Evolutionary conservation across 2,113 vertebrate genomes (phyloP).

Genomic region (Cyanistes caeruleus): DNA sequence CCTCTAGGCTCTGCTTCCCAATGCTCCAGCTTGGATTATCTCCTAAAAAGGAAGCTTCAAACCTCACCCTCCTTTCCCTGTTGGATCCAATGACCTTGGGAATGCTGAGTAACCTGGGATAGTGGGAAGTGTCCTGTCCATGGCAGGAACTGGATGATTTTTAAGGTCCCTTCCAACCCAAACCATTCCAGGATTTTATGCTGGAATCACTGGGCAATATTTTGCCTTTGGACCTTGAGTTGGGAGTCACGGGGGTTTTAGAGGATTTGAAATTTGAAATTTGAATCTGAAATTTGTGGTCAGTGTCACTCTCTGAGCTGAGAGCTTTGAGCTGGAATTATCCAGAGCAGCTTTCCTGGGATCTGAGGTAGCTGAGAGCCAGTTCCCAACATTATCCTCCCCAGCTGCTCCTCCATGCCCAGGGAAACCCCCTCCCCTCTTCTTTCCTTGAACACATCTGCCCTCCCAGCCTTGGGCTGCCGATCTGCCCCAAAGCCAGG

Average conservation of each 20-base stretch:
- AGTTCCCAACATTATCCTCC: not conserved
- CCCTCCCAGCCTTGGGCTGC: not conserved
- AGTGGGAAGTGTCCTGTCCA: not conserved
- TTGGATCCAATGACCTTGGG: not conserved
- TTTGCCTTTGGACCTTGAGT: not conserved
- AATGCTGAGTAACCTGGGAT: not conserved
- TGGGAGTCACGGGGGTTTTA: not conserved
- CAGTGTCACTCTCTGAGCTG: not conserved
- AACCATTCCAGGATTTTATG: not conserved
- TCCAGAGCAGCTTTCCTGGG: not conserved
- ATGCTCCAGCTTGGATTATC: not conserved
- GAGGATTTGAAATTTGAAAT: not conserved
- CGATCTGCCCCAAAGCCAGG: rapidly evolving
- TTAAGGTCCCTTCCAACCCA: not conserved
- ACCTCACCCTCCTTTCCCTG: not conserved
- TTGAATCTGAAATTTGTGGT: not conserved
- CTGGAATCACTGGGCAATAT: not conserved
- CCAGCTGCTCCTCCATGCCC: not conserved
- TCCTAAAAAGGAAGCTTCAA: not conserved
- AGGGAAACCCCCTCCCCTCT: not conserved
- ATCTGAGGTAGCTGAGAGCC: not conserved
- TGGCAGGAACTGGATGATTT: not conserved
- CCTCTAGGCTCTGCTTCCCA: not conserved
- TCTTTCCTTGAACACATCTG: rapidly evolving
- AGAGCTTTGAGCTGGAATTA: not conserved